Base-by-base conservation (phyloP, 2,888 invertebrate species). In the Aspidiotus destructor region DNA sequence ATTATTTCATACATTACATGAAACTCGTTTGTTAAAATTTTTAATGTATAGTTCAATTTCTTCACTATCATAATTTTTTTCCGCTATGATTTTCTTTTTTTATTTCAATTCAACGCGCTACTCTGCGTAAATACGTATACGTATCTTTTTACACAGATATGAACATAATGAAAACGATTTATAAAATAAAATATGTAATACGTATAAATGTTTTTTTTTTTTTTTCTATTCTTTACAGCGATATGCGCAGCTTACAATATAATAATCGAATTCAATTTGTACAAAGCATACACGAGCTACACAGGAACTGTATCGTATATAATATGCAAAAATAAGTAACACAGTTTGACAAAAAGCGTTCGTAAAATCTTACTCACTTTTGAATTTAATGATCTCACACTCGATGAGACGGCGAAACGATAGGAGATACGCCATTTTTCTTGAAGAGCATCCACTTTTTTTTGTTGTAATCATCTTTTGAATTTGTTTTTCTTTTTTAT, bases 1-100 rank as follows among this genome's bases (percentile, higher is more conserved):
- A 48, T 48, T 48, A 48, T 48, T n/a, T 48, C n/a, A 48, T n/a
- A 48, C n/a, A 48, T 48, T 13, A 67, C 60, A 41, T 64, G 57
- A 55, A 64, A 17, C 7, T 48, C 48, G 48, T n/a, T 60, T 58
- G 60, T 40, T 44, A 67, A 55, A 60, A 44, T 15, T 8, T 57
- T 60, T 28, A 28, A 41, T 40, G 60, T 58, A 67, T 58, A 48
- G 17, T 64, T 64, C 5, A 28, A 28, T 28, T 28, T 28, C 28
- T 28, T 28, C 28, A 28, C 28, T 28, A 28, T 28, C 5, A 28
- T 28, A 28, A 28, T 28, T 28, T 28, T 28, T 28, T 28, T 1
- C 28, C 28, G 28, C 48, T n/a, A 52, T 15, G 17, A 58, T 58
- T 67, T 58, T 54, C 53, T 53, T 63, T 15, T n/a, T 41, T 63